Percentiles rank a stretch among this genome's conserved stretches.
These are phyloP conservation scores for Stenoptilia bipunctidactyla DNA, from an alignment of 2,888 invertebrate species.

Conservation along the genomic window DNA sequence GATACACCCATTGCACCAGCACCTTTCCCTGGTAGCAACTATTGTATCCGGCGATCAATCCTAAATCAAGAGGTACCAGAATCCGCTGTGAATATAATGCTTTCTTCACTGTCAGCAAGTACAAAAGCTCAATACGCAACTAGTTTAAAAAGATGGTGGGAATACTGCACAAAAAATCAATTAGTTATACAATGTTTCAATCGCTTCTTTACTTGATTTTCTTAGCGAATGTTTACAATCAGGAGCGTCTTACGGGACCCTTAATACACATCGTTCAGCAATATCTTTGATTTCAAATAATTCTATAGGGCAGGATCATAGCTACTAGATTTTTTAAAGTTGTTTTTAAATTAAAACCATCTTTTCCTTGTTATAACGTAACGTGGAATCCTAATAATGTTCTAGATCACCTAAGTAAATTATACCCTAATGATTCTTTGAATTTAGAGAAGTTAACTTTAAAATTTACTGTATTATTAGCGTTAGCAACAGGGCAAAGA, in stretches of 20 bases:
- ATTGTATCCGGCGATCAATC: slow-evolving; percentile 13
- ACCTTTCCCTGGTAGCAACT: slow-evolving; percentile 15
- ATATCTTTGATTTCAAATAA: slow-evolving; percentile 11
- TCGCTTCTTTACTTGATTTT: slow-evolving; percentile 7
- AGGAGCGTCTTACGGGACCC: slow-evolving; percentile 11
- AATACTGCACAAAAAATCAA: slow-evolving; percentile 4
- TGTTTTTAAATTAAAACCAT: slow-evolving; percentile 9
- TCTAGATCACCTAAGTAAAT: slow-evolving; percentile 4
- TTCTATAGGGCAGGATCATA: slow-evolving; percentile 4
- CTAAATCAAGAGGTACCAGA: slow-evolving; percentile 6
- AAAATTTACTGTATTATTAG: slow-evolving; percentile 6
- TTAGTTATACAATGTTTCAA: slow-evolving; percentile 4
- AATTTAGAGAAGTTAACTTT: slow-evolving; percentile 3
- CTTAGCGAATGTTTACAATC: slow-evolving; percentile 5
- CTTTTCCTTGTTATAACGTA: slow-evolving; percentile 7
- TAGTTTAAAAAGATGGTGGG: slow-evolving; percentile 14
- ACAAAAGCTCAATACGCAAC: slow-evolving; percentile 10
- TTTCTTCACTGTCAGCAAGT: slow-evolving; percentile 11
- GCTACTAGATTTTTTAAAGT: slow-evolving; percentile 15
- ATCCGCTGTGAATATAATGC: slow-evolving; percentile 10
- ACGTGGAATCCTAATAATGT: slow-evolving; percentile 13
- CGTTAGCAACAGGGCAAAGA: slow-evolving; percentile 10
- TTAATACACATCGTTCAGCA: slow-evolving; percentile 14
- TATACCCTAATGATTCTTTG: slow-evolving; percentile 2
- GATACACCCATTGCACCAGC: slow-evolving; percentile 12